Evolutionary conservation across 1,140 invertebrate genomes (phyloP), one percentile per base, ranked within the genome.

Genomic region (Pentalonia nigronervosa): DNA sequence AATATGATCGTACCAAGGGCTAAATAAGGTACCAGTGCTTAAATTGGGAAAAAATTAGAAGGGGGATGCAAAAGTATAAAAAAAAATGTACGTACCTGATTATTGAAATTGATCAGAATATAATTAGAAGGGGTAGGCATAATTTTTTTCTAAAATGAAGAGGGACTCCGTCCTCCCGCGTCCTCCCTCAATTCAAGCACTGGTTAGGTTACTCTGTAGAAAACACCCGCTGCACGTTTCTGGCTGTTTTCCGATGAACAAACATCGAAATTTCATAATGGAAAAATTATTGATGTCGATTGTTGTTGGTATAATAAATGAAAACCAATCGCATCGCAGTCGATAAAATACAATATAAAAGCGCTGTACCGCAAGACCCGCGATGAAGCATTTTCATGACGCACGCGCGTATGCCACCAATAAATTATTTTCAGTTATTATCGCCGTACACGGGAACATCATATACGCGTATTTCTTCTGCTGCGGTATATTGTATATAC

Each of bases 271-370:
- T 76, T n/a, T 76, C 14, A 17, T 17, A 34, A 76, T 76, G n/a
- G 60, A 76, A 17, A 76, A n/a, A n/a, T n/a, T 76, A 76, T 76
- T 76, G 60, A 76, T 76, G 60, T 76, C 60, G 60, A 76, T n/a
- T n/a, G 30, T 41, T 41, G 41, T 41, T 41, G 41, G 41, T 41
- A 2, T 76, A 76, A 76, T 76, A 34, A 76, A 76, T n/a, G 30
- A 76, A 76, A 76, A 76, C 60, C 30, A 76, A 76, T 76, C 17
- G n/a, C 60, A 34, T 20, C 6, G 60, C n/a, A n/a, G 30, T 76
- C 60, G 30, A 76, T 76, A n/a, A 41, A 76, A 76, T 76, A 76
- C n/a, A 60, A 30, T 60, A 60, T 76, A 76, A 76, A 76, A 76
- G 30, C 30, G 60, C n/a, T 76, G 60, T 76, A n/a, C 30, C 9